Evolutionary conservation across 1,140 invertebrate species (phyloP).

Genomic region (Drosophila bocki): DNA sequence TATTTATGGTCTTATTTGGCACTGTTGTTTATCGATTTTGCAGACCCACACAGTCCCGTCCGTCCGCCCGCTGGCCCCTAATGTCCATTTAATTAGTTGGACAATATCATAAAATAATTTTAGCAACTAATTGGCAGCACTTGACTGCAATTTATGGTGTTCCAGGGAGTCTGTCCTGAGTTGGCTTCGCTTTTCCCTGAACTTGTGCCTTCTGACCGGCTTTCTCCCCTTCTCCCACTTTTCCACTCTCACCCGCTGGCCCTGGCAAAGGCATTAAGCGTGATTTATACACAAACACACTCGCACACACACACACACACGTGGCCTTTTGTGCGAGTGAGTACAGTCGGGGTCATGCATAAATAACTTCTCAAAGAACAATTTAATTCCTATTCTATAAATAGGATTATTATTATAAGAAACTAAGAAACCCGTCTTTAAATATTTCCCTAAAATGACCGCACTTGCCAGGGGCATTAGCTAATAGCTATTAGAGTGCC

Average conservation of each 20-base stretch:
- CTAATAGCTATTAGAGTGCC: not conserved
- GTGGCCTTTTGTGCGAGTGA: not conserved
- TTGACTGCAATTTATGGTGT: constrained; percentile 78
- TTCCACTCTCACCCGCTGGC: not conserved
- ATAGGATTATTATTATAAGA: not conserved
- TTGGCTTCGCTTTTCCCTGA: constrained; percentile 2
- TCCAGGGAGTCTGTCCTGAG: constrained; percentile 17
- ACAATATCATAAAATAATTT: constrained; percentile 80
- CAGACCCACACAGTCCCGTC: not conserved
- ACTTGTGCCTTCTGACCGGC: constrained; percentile 5
- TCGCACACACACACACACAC: constrained; percentile 6
- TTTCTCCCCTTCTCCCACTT: not conserved
- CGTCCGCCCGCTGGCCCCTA: not conserved
- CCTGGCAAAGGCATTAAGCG: constrained; percentile 60
- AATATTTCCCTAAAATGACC: not conserved
- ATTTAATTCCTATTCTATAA: not conserved
- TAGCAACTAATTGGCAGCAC: constrained; percentile 80
- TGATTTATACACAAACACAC: constrained; percentile 65
- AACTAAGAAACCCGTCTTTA: not conserved
- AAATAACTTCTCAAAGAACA: not conserved
- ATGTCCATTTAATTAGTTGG: constrained; percentile 74
- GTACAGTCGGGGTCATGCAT: not conserved
- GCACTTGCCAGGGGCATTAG: too few species aligned
- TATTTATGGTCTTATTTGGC: constrained; percentile 25
- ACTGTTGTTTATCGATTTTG: constrained; percentile 53